A percentile compares a stretch with the other conserved stretches of the same genome.
These are phyloP conservation scores for Caenorhabditis plicata DNA, from an alignment of 2,888 invertebrate genomes.

Conservation along the genomic window DNA sequence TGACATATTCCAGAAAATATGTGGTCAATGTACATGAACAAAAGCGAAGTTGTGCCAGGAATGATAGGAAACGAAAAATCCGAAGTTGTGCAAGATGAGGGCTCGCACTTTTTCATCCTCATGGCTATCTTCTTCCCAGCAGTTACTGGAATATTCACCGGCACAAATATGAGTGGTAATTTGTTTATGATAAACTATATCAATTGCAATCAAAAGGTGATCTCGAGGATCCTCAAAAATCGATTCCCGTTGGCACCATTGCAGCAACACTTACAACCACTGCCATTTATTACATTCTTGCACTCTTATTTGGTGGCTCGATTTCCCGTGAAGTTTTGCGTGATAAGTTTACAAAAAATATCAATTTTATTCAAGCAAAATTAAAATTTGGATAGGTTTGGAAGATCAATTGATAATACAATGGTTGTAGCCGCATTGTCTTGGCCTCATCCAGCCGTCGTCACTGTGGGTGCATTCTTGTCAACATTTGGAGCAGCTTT, in stretches of 20 bases:
- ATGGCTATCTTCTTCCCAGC: slow-evolving; percentile 99
- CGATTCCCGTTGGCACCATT: slow-evolving; percentile 96
- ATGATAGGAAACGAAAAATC: slow-evolving; percentile 44
- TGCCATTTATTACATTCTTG: slow-evolving; percentile 83
- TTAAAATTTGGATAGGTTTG: no score
- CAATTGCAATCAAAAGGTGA: slow-evolving; percentile 74
- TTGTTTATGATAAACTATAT: neutral
- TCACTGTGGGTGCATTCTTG: slow-evolving; percentile 92
- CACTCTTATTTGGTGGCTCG: slow-evolving; percentile 82
- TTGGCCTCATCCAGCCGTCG: slow-evolving; percentile 99
- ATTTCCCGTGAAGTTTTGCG: slow-evolving; percentile 89
- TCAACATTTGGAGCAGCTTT: slow-evolving; percentile 97
- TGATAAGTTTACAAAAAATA: no score
- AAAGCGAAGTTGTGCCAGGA: slow-evolving; percentile 54
- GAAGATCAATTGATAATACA: slow-evolving; percentile 91
- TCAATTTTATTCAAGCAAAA: no score
- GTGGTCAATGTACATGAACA: slow-evolving; percentile 47
- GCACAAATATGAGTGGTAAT: slow-evolving; percentile 86
- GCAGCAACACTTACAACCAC: slow-evolving; percentile 94
- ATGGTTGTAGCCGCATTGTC: slow-evolving; percentile 94
- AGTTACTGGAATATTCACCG: slow-evolving; percentile 98
- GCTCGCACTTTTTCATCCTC: slow-evolving; percentile 90
- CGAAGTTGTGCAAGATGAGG: slow-evolving; percentile 76
- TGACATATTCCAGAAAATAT: slow-evolving; percentile 45
- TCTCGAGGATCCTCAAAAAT: slow-evolving; percentile 94